Base-by-base conservation (phyloP, 2,888 invertebrate genomes). In the Drosophila nr. medialis region DNA sequence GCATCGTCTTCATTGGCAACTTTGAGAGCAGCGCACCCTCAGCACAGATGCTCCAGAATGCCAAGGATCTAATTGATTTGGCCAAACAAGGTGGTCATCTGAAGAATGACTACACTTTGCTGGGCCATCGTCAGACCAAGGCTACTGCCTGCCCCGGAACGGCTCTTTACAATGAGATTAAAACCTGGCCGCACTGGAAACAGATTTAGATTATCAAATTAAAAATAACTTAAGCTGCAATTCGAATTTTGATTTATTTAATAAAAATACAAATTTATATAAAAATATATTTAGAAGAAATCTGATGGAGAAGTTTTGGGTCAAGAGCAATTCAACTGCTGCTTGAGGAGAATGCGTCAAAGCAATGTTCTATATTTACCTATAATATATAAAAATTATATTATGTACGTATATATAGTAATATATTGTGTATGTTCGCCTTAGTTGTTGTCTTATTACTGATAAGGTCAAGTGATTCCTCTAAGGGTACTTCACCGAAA, bases 71-170 rank as follows among this genome's bases (percentile, higher is more conserved):
- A 21, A 96, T 96, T 67, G 93, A 93, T 0, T 93, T 94, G 56
- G 96, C 96, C 0, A 94, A 96, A 0, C 91, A 93, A n/a, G 91
- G 93, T 1, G 95, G 95, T 1, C 94, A 94, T 89, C 94, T 96
- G 11, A 92, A 92, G 40, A 89, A 93, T 1, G 93, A 94, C 76
- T 96, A 96, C 89, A 94, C 93, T 32, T 91, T 96, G 30, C 92
- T 95, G n/a, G 96, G 96, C 0, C 96, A 96, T 90, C 92, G 94
- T 36, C 95, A 95, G 86, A 94, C 94, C 1, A 92, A 94, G 72
- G 92, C 93, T 0, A 96, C 96, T 0, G 94, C 95, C 71, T 96
- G 96, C 74, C 96, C 96, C 0, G 96, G 96, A 0, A 93, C 93
- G 5, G 93, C 94, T 0, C 92, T 96, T 0, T 94, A 93, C 72